Evolutionary conservation across 1,140 invertebrate species (phyloP).

Genomic region (Drosophila kepulauana): DNA sequence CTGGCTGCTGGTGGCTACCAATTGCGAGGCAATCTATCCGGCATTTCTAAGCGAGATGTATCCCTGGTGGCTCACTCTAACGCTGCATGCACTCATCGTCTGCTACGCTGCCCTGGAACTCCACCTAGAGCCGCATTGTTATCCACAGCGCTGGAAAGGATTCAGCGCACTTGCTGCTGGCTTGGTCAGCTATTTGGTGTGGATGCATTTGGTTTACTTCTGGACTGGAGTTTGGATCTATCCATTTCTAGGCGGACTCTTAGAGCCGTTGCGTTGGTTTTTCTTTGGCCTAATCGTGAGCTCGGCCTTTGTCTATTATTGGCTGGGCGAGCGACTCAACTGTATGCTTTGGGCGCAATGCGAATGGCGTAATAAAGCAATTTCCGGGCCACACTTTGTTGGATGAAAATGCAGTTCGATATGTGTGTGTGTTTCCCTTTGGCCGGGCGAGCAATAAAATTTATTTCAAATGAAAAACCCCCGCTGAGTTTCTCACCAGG

Average conservation of each 20-base stretch:
- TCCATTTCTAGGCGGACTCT: slow-evolving; percentile 90
- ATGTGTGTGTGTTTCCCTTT: no score
- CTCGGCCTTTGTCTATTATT: slow-evolving; percentile 41
- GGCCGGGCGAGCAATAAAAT: not conserved
- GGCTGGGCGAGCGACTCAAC: slow-evolving; percentile 50
- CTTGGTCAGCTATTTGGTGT: slow-evolving; percentile 89
- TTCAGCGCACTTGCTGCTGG: slow-evolving; percentile 87
- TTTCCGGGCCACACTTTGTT: slow-evolving; percentile 16
- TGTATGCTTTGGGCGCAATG: slow-evolving; percentile 2
- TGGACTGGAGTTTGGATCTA: slow-evolving; percentile 93
- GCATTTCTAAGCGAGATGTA: slow-evolving; percentile 90
- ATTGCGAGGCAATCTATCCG: slow-evolving; percentile 92
- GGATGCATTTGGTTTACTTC: slow-evolving; percentile 90
- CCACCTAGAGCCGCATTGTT: slow-evolving; percentile 87
- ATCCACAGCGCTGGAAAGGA: slow-evolving; percentile 87
- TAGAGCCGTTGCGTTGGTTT: slow-evolving; percentile 86
- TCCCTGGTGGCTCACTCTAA: slow-evolving; percentile 94
- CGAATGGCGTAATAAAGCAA: slow-evolving; percentile 36
- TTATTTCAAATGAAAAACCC: not conserved
- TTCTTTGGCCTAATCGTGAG: slow-evolving; percentile 30
- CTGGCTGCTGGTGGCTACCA: slow-evolving; percentile 93
- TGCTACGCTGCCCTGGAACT: slow-evolving; percentile 89
- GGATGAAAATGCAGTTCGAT: not conserved
- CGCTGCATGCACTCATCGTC: slow-evolving; percentile 92
- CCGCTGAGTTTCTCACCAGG: not conserved